phyloP scores from a whole-genome alignment of 2,888 invertebrate genomes.

The Thereva unica region DNA sequence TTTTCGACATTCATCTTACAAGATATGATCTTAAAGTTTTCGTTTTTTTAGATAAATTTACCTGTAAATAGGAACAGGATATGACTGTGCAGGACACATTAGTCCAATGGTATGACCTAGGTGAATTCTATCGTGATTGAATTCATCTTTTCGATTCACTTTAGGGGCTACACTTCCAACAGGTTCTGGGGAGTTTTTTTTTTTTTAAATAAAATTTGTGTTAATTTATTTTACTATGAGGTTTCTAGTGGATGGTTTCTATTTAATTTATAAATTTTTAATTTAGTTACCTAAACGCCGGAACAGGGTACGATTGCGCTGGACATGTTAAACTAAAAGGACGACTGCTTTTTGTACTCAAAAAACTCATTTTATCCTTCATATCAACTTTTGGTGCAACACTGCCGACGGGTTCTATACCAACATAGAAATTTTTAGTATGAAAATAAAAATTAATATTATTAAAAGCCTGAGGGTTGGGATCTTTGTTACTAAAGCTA shows the following conservation, averaged over 20 bases:
- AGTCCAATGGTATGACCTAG: constrained; percentile 64
- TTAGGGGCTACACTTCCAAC: constrained; percentile 64
- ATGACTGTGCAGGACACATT: constrained; percentile 76
- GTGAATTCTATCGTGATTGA: constrained; percentile 61
- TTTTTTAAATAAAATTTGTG: too few species aligned
- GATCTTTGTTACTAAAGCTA: too few species aligned
- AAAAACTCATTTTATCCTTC: constrained; percentile 67
- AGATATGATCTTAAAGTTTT: not conserved
- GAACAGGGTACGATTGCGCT: constrained; percentile 75
- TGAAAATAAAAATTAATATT: too few species aligned
- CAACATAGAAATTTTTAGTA: not conserved
- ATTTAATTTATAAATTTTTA: not conserved
- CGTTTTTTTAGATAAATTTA: constrained; percentile 49
- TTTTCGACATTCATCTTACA: not conserved
- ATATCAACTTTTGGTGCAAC: constrained; percentile 60
- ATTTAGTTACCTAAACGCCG: constrained; percentile 49
- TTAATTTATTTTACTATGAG: too few species aligned
- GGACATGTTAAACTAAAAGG: constrained; percentile 72
- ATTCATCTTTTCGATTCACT: constrained; percentile 70
- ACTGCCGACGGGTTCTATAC: constrained; percentile 63
- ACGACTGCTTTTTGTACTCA: constrained; percentile 50
- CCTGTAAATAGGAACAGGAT: constrained; percentile 75
- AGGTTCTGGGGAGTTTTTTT: constrained; percentile 57
- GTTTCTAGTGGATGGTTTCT: too few species aligned
- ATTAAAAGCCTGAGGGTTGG: constrained; percentile 1